A percentile compares a stretch with the other conserved stretches of the same genome.
These are phyloP conservation scores for Coregonus suidteri DNA, from an alignment of 2,797 vertebrate species.

Conservation along the genomic window DNA sequence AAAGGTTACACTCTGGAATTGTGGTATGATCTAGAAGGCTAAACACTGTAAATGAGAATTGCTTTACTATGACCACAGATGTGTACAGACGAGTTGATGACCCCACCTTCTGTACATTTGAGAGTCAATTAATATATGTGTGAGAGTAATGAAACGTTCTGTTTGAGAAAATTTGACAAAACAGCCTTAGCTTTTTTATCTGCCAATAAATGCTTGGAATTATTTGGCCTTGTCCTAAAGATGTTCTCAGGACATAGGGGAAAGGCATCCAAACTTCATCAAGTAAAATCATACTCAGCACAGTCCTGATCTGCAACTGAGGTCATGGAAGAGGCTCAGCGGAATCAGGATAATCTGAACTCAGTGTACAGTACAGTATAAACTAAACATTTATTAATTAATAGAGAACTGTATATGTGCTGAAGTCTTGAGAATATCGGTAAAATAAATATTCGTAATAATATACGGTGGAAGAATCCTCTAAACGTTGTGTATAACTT, in stretches of 20 bases:
- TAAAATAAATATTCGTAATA: not conserved
- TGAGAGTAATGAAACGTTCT: conserved; percentile 60
- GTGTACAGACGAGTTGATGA: no score
- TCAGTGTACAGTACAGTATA: conserved; percentile 15
- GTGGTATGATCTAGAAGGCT: not conserved
- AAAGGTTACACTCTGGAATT: not conserved
- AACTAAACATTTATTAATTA: conserved; percentile 8
- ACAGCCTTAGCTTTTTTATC: conserved; percentile 45
- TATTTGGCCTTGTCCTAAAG: conserved; percentile 47
- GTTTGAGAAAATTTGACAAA: conserved; percentile 36
- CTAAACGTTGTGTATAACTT: not conserved
- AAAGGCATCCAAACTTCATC: conserved; percentile 31
- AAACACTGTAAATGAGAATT: not conserved
- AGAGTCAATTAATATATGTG: conserved; percentile 66
- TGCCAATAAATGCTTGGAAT: conserved; percentile 58
- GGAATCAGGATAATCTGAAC: not conserved
- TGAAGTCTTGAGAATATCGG: not conserved
- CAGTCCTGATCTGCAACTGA: conserved; percentile 20
- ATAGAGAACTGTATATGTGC: not conserved
- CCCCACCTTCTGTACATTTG: not conserved
- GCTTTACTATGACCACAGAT: no score
- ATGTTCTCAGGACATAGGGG: conserved; percentile 35
- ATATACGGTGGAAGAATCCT: not conserved
- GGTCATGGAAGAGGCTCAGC: conserved; percentile 24
- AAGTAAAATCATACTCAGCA: conserved; percentile 36